Conservation (phyloP, 2,888 invertebrate genomes). For the Heliconius ismenius region DNA sequence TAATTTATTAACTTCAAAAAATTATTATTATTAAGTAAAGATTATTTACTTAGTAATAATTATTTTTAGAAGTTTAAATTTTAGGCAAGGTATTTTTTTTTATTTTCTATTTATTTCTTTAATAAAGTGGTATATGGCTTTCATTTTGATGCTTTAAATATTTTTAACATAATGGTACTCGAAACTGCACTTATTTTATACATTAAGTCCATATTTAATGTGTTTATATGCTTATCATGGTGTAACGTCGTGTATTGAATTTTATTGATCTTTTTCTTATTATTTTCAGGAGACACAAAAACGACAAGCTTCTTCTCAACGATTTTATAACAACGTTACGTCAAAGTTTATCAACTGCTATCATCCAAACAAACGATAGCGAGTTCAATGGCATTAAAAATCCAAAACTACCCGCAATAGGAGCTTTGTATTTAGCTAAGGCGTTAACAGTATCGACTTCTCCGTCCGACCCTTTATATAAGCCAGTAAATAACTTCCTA, state of each 20-base stretch:
- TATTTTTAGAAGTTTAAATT: no score
- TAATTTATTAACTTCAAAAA: no score
- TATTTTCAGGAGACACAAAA: constrained; percentile 75
- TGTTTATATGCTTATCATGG: no score
- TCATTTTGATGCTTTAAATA: no score
- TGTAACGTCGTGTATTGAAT: no score
- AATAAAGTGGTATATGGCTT: no score
- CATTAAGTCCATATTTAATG: not conserved
- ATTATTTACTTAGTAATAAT: no score
- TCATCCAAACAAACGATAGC: constrained; percentile 48
- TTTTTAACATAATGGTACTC: no score
- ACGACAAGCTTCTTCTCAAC: constrained; percentile 85
- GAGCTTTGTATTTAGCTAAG: constrained; percentile 87
- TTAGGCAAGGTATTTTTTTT: no score
- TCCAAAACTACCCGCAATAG: constrained; percentile 81
- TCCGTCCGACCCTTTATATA: constrained; percentile 89
- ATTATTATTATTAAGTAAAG: no score
- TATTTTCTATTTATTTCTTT: no score
- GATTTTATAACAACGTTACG: constrained; percentile 86
- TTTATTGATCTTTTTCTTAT: not conserved
- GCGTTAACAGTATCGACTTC: constrained; percentile 87
- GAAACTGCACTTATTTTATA: not conserved
- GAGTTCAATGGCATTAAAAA: constrained; percentile 54
- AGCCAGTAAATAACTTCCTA: constrained; percentile 88
- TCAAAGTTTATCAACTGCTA: constrained; percentile 79